Conservation (phyloP, 2,113 vertebrate species). For the Otis tarda region DNA sequence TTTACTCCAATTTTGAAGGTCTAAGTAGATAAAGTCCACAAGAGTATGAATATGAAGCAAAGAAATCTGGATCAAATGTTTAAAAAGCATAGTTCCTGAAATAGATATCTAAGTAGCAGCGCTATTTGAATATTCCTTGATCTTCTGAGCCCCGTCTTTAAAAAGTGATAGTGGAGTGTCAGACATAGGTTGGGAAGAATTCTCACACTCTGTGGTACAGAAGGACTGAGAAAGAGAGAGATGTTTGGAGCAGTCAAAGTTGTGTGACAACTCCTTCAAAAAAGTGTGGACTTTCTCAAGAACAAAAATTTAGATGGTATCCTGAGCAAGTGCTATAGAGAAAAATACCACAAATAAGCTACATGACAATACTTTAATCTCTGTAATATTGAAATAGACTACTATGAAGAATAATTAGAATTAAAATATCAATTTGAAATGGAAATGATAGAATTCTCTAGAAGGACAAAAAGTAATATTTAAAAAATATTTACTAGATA, state of each 20-base stretch:
- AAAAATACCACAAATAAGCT: neutral
- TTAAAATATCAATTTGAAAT: neutral
- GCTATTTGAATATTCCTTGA: neutral
- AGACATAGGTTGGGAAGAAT: neutral
- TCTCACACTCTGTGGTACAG: neutral
- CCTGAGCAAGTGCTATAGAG: neutral
- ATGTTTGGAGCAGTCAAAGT: neutral
- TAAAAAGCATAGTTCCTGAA: neutral
- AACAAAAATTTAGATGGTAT: neutral
- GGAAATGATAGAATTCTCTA: neutral
- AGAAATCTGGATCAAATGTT: neutral
- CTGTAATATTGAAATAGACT: neutral
- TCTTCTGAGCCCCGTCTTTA: neutral
- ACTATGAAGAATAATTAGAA: neutral
- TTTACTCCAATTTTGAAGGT: neutral
- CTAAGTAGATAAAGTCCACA: neutral
- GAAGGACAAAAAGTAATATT: neutral
- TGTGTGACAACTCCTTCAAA: neutral
- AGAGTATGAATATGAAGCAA: neutral
- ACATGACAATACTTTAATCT: neutral
- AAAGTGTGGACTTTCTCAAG: neutral
- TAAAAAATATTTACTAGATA: neutral
- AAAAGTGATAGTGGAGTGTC: neutral
- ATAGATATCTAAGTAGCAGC: neutral
- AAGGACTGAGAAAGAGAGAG: neutral